phyloP scores from a whole-genome alignment of 2,113 vertebrate species.

The Actinemys pallida region DNA sequence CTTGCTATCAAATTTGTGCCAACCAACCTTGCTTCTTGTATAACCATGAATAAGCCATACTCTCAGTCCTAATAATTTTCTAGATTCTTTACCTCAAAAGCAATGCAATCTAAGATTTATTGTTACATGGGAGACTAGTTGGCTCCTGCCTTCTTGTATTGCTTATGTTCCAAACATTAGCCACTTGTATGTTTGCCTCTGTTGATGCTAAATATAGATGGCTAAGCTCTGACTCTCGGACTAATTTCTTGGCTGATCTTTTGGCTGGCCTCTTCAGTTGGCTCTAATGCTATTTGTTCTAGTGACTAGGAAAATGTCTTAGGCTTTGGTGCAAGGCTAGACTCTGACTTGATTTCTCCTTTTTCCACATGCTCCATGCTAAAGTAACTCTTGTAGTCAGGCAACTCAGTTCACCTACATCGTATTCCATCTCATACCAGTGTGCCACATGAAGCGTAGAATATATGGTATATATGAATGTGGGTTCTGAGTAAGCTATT shows the following conservation, averaged over 20 bases:
- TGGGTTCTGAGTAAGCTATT: neutral
- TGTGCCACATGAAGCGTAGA: neutral
- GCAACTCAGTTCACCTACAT: neutral
- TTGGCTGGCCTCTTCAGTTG: neutral
- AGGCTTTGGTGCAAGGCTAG: neutral
- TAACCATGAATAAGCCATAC: neutral
- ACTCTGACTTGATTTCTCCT: neutral
- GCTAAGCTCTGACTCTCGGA: neutral
- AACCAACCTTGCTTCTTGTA: neutral
- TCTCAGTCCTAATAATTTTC: neutral
- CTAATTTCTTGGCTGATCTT: neutral
- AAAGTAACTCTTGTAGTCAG: neutral
- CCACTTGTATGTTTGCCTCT: neutral
- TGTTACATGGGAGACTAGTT: neutral
- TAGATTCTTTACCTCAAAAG: neutral
- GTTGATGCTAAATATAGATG: neutral
- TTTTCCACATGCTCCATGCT: neutral
- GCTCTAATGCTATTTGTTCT: neutral
- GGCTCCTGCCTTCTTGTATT: neutral
- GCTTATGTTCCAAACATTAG: neutral
- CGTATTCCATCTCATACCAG: neutral
- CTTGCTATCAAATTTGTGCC: fast-evolving
- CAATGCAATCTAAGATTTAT: neutral
- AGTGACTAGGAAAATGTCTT: neutral
- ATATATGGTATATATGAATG: neutral